These are phyloP conservation scores for Malaclemys terrapin DNA, from an alignment of 2,113 vertebrate species.

Conservation along the genomic window DNA sequence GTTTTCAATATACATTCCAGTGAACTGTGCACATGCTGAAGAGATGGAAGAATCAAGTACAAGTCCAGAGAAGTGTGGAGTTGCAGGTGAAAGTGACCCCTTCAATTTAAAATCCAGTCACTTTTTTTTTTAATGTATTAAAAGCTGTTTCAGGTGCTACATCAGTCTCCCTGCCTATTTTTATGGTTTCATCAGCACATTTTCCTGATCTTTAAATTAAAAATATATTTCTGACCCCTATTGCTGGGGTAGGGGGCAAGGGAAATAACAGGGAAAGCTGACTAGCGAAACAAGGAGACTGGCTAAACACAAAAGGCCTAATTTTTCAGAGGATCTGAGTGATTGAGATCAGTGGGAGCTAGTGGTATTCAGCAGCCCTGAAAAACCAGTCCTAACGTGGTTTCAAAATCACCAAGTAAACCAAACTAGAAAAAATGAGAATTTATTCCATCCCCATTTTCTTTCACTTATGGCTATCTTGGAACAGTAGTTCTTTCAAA, in stretches of 20 bases:
- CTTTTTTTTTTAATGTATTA: not conserved
- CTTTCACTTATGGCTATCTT: not conserved
- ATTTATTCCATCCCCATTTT: not conserved
- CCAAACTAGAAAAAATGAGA: not conserved
- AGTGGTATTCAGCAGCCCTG: not conserved
- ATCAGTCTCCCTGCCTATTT: not conserved
- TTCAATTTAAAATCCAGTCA: slow-evolving; percentile 29
- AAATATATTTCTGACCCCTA: not conserved
- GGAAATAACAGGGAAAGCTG: not conserved
- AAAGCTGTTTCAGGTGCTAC: not conserved
- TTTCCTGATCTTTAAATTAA: not conserved
- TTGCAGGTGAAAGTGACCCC: slow-evolving; percentile 28
- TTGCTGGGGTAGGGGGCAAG: accelerated
- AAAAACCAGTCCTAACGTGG: not conserved
- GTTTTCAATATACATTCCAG: slow-evolving; percentile 31
- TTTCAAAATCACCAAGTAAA: not conserved
- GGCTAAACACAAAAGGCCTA: not conserved
- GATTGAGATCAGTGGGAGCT: not conserved
- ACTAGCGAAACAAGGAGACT: not conserved
- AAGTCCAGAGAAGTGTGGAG: slow-evolving; percentile 38
- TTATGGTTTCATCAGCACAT: not conserved
- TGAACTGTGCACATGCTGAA: not conserved
- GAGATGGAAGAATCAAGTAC: slow-evolving; percentile 42
- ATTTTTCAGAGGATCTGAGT: not conserved
- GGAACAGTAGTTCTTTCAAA: not conserved